Conservation (phyloP, 2,797 vertebrate species). For the Varecia variegata region DNA sequence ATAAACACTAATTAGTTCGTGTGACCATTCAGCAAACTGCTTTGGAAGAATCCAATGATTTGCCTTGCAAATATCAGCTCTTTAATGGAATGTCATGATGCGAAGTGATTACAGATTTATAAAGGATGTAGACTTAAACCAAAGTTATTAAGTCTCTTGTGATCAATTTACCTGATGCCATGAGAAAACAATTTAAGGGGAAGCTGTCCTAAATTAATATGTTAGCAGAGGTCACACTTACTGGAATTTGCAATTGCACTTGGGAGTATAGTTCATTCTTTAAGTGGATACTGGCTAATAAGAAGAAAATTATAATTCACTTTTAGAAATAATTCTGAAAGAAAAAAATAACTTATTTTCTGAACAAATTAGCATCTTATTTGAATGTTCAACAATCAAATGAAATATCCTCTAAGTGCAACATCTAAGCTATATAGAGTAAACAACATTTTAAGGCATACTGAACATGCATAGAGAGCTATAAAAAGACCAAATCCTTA, state of each 20-base stretch:
- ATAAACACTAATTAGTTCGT: slow-evolving; percentile 69
- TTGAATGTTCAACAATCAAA: slow-evolving; percentile 35
- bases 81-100: slow-evolving; percentile 63
- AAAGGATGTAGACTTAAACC: slow-evolving; percentile 56
- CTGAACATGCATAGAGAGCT: slow-evolving; percentile 31
- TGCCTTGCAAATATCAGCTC: slow-evolving; percentile 58
- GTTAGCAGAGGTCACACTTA: slow-evolving; percentile 53
- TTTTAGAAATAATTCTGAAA: slow-evolving; percentile 51
- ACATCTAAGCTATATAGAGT: slow-evolving; percentile 23
- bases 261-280: slow-evolving; percentile 39
- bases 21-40: slow-evolving; percentile 49
- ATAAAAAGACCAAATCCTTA: slow-evolving; percentile 42
- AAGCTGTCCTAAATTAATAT: slow-evolving; percentile 52
- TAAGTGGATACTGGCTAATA: slow-evolving; percentile 49
- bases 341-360: slow-evolving; percentile 37
- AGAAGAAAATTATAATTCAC: slow-evolving; percentile 44
- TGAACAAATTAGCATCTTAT: slow-evolving; percentile 30
- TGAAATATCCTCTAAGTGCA: neutral
- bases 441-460: slow-evolving; percentile 55
- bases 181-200: slow-evolving; percentile 48
- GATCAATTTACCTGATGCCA: slow-evolving; percentile 50
- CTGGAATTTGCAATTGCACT: slow-evolving; percentile 19
- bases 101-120: slow-evolving; percentile 57
- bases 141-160: slow-evolving; percentile 60
- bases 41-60: slow-evolving; percentile 56